These are phyloP conservation scores for Gibbula magus DNA, from an alignment of 2,888 invertebrate genomes.

Conservation along the genomic window DNA sequence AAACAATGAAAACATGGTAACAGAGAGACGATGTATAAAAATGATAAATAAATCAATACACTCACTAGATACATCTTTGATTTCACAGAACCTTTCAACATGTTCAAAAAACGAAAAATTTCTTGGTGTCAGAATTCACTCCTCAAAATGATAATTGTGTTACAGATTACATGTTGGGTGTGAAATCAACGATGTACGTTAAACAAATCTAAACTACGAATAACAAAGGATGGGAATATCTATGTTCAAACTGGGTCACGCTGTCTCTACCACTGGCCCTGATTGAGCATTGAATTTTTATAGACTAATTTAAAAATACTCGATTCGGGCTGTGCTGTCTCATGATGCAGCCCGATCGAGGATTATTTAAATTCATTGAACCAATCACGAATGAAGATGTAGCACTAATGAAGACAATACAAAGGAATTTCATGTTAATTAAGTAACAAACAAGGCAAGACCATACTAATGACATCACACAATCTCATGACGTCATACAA, in stretches of 20 bases:
- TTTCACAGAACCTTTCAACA: too few species aligned
- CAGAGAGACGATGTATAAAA: background rate
- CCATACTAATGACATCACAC: background rate
- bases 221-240: background rate
- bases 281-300: too few species aligned
- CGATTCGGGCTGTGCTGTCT: constrained; percentile 5
- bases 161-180: background rate
- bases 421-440: background rate
- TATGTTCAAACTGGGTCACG: background rate
- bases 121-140: too few species aligned
- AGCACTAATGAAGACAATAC: background rate
- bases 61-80: background rate
- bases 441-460: background rate
- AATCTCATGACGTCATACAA: background rate
- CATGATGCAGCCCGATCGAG: background rate
- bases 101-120: too few species aligned
- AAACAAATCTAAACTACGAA: background rate
- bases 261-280: background rate
- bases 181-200: background rate
- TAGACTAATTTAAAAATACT: background rate
- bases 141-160: background rate
- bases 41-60: background rate
- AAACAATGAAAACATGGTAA: background rate
- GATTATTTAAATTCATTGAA: too few species aligned
- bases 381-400: background rate